phyloP scores from a whole-genome alignment of 2,113 vertebrate genomes.

The Callithrix jacchus region DNA sequence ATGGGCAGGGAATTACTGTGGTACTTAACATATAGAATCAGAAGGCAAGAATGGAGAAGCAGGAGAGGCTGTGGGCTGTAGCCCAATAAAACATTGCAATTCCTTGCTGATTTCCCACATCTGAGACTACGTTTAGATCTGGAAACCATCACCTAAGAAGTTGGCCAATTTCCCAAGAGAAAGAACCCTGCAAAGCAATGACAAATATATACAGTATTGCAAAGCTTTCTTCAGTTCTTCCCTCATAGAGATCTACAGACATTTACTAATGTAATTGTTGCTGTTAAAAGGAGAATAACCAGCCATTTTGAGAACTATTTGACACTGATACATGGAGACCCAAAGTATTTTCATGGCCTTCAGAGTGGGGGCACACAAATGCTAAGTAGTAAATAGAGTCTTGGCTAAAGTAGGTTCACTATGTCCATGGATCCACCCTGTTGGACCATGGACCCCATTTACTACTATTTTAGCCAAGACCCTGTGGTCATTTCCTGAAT shows the following conservation, averaged over 20 bases:
- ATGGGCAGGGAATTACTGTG: background rate
- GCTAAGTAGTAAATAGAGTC: background rate
- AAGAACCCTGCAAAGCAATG: background rate
- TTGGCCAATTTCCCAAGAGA: background rate
- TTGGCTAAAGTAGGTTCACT: background rate
- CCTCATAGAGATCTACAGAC: background rate
- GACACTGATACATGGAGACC: background rate
- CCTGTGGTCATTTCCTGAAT: too few relatives aligned
- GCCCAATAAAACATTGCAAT: background rate
- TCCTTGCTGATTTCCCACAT: background rate
- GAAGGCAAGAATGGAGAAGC: background rate
- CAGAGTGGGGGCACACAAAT: too few relatives aligned
- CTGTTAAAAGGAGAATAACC: background rate
- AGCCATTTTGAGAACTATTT: background rate
- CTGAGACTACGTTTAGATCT: background rate
- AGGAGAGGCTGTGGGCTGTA: background rate
- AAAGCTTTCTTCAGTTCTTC: background rate
- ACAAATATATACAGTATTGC: background rate
- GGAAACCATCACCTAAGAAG: background rate
- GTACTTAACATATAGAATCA: background rate
- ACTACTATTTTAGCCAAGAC: too few relatives aligned
- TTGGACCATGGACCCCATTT: too few relatives aligned
- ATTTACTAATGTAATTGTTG: background rate
- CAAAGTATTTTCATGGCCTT: background rate
- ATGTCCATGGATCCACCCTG: too few relatives aligned